phyloP scores from a whole-genome alignment of 1,140 invertebrate genomes.

The Drosophila pallidifrons region DNA sequence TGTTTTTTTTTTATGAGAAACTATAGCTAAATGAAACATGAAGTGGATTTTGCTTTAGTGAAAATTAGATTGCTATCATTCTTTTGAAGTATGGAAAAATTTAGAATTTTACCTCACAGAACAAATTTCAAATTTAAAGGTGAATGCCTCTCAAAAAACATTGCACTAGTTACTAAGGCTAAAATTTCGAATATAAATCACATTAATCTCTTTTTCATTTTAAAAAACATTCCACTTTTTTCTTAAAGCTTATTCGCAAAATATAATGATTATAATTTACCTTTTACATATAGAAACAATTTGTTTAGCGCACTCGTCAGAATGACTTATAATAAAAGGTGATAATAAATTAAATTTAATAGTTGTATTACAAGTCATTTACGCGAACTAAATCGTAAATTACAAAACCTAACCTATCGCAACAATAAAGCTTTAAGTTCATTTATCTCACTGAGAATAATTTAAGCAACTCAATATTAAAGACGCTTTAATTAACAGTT shows the following conservation, averaged over 20 bases:
- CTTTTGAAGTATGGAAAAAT: no score
- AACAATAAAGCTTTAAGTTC: not conserved
- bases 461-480: not conserved
- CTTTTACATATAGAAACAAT: not conserved
- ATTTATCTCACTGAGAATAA: slow-evolving; percentile 10
- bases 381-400: not conserved
- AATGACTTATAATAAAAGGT: not conserved
- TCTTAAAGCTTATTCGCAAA: not conserved
- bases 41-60: no score
- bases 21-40: no score
- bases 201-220: not conserved
- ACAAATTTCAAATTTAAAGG: not conserved
- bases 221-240: not conserved
- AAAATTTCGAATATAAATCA: not conserved
- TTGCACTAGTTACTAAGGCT: not conserved
- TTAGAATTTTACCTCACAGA: no score
- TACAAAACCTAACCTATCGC: slow-evolving; percentile 4
- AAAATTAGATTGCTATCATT: no score
- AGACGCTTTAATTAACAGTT: not conserved
- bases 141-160: not conserved
- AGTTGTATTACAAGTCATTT: not conserved
- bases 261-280: not conserved
- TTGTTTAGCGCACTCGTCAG: not conserved
- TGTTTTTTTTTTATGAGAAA: no score
- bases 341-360: slow-evolving; percentile 1